Base-by-base conservation (phyloP, 2,113 vertebrate species). In the Halcyon malimbica region DNA sequence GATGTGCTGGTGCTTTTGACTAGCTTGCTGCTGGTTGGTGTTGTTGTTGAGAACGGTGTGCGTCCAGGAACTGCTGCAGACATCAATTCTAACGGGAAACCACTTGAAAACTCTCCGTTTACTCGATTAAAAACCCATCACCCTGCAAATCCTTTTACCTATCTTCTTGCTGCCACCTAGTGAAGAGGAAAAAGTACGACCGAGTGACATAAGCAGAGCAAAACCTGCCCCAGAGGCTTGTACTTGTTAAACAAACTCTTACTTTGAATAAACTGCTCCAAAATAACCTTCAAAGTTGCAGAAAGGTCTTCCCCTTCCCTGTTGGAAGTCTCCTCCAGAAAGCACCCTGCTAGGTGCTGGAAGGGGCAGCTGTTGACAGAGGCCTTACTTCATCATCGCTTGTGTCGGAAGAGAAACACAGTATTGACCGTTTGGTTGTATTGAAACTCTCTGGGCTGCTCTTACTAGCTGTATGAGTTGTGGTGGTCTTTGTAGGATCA, bases 101-200 rank as follows among this genome's bases (percentile, higher is more conserved):
- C 26, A 24, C 9, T 15, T 70, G 35, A 63, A 80, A 94, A 81
- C 44, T 63, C 39, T 76, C 57, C 14, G 37, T 63, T 60, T 20
- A 8, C 11, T 13, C 10, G 15, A 42, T 39, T 31, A 11, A 39
- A 74, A 21, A 37, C 7, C 16, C 25, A 48, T 4, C 51, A 33
- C 11, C 18, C 41, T 50, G 20, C 10, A 28, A 46, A 63, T 28
- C n/a, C 17, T 51, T 23, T 67, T 81, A 73, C 11, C 41, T 67
- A 26, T 93, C 73, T 90, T 87, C 75, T 90, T 97, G 90, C 96
- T 97, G 94, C 97, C 97, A 97, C 69, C 97, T 97, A 95, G 93
- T 42, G 97, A 95, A 88, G 33, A 78, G 46, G 80, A 9, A 51
- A 56, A 74, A 82, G 48, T 18, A 56, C 26, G 41, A 31, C 76